Conservation (phyloP, 2,888 invertebrate species). For the Lamellibrachia satsuma region DNA sequence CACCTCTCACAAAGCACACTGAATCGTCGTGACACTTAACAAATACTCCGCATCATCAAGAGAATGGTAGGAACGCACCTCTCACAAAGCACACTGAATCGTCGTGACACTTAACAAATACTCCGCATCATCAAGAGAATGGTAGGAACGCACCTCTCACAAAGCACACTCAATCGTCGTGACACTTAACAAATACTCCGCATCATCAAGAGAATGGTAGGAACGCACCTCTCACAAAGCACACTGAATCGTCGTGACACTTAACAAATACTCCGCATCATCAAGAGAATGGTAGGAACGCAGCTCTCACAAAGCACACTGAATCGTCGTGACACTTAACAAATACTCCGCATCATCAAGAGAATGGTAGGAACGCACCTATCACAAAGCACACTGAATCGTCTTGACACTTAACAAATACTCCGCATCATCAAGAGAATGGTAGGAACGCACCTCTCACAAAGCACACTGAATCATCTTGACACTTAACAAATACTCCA, state of each 20-base stretch:
- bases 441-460: slow-evolving; percentile 42
- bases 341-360: slow-evolving; percentile 63
- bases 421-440: slow-evolving; percentile 54
- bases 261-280: background rate
- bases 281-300: too few species aligned
- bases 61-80: background rate
- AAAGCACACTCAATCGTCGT: too few species aligned
- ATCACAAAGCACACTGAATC: too few species aligned
- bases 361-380: slow-evolving; percentile 51
- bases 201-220: background rate
- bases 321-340: too few species aligned
- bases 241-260: background rate
- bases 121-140: too few species aligned
- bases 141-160: too few species aligned
- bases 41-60: background rate
- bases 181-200: too few species aligned
- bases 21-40: background rate
- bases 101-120: too few species aligned
- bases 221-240: background rate
- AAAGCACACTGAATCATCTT: too few species aligned
- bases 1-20: too few species aligned
- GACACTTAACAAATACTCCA: background rate
- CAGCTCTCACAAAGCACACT: too few species aligned
- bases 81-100: background rate
- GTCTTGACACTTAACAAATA: background rate